These are phyloP conservation scores for Parnassius glacialis DNA, from an alignment of 2,888 invertebrate genomes.

Conservation along the genomic window DNA sequence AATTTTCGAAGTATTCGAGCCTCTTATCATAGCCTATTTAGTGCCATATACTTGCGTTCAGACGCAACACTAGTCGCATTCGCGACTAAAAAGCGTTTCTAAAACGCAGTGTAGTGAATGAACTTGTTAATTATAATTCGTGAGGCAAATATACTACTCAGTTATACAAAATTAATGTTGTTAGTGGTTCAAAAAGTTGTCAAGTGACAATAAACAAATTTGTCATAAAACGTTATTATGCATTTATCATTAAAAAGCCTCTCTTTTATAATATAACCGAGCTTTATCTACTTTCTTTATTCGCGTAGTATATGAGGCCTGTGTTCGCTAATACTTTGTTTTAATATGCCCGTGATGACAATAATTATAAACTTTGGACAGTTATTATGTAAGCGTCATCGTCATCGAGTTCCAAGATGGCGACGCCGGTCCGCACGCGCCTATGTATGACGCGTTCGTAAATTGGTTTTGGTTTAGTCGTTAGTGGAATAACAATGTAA, in stretches of 20 bases:
- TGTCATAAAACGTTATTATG: no score
- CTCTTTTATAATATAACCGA: not conserved
- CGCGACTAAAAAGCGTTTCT: not conserved
- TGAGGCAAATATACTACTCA: not conserved
- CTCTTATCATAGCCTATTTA: slow-evolving; percentile 1
- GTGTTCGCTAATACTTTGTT: not conserved
- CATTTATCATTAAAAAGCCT: no score
- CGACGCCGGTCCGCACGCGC: slow-evolving; percentile 22
- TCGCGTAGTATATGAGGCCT: not conserved
- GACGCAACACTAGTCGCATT: not conserved
- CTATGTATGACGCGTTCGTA: slow-evolving; percentile 34
- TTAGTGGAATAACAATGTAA: slow-evolving; percentile 39
- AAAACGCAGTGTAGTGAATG: not conserved
- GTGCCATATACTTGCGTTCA: slow-evolving; percentile 15
- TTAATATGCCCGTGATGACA: slow-evolving; percentile 23
- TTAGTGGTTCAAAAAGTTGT: no score
- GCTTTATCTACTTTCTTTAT: not conserved
- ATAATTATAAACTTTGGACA: slow-evolving; percentile 21
- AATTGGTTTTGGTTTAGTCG: slow-evolving; percentile 44
- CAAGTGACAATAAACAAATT: no score
- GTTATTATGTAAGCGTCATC: slow-evolving; percentile 13
- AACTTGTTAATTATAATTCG: not conserved
- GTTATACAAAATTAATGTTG: not conserved
- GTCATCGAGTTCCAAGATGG: slow-evolving; percentile 21
- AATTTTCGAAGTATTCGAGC: not conserved